Evolutionary conservation across 2,797 vertebrate genomes (phyloP), one percentile per base, ranked within the genome.

Genomic region (Enteromius anoplus): DNA sequence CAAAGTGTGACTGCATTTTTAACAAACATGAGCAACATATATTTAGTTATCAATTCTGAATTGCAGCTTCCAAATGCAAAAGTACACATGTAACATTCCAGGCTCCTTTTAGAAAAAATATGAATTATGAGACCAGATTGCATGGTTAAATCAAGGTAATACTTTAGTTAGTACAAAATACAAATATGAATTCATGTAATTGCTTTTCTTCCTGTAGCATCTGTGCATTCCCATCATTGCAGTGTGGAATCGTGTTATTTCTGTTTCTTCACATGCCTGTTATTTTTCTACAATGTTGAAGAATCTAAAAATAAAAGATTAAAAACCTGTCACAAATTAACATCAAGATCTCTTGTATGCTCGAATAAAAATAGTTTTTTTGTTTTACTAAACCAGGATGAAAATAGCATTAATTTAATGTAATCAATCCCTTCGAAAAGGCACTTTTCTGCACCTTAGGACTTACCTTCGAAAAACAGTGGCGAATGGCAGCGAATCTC

Each of bases 401-500:
- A 75, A 75, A 75, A 40, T 0, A 11, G 21, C n/a, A 58, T 53
- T 58, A 0, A 71, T 47, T 9, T 29, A 7, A 6, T 26, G 19
- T 29, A 49, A 51, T 51, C 12, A 51, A 12, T 12, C 12, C 21
- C 34, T 32, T 12, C 32, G 9, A 3, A 53, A 58, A 45, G 10
- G 6, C 51, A 37, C 3, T 17, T 69, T 75, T 8, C 34, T 40
- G 23, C 6, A 34, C 45, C 29, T 12, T 42, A 26, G 15, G 0
- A 73, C 95, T 97, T 95, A 96, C 95, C 96, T 53, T 95, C 90
- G 90, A 93, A 93, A 93, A 97, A 95, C 89, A 97, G 93, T 53
- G 97, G 96, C 32, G 97, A 97, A 92, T 96, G 96, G 91, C 97
- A 98, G 90, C 94, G 96, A 86, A 98, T 96, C 92, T 97, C 98